Evolutionary conservation across 2,113 vertebrate species (phyloP), one percentile per base, ranked within the genome.

Genomic region (Pimephales promelas): DNA sequence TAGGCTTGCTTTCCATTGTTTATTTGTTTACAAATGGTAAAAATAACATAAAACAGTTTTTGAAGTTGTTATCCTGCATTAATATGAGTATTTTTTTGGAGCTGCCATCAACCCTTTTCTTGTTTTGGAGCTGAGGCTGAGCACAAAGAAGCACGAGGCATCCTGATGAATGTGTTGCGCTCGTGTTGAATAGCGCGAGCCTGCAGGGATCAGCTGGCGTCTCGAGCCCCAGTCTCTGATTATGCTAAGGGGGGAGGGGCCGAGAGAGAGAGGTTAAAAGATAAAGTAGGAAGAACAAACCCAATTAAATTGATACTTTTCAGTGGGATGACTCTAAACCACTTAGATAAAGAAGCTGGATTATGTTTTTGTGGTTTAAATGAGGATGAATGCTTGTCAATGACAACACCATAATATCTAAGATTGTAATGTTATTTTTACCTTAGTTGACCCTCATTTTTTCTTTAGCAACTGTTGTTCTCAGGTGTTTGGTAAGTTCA

Each of bases 171-270:
- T 66, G 62, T 47, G 59, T 16, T 66, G 66, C 28, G 43, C 57
- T 54, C 31, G 79, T 56, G 86, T 36, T 79, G 84, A 22, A 79
- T 64, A 61, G 70, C 49, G 72, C 28, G 66, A 66, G 68, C 20
- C 68, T 52, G 24, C 47, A 70, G 78, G 83, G 40, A 85, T 88
- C 86, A 88, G 86, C 79, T 88, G 88, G 86, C 34, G 81, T 76
- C 76, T 76, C 16, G 72, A 81, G 62, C 54, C 62, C 61, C 59
- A 26, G 56, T 24, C 18, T 28, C 28, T 36, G 66, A 87, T 85
- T 40, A 79, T 85, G 34, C 74, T 2, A 36, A 66, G 62, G 59
- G 74, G 43, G 75, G 64, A 74, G 61, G 83, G 79, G 24, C 62
- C 14, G 43, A 13, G 24, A 16, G 13, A 16, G 47, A 22, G 62